A percentile compares a stretch with the other conserved stretches of the same genome.
Conservation (phyloP, 2,113 vertebrate genomes). For the Pyrgilauda ruficollis region DNA sequence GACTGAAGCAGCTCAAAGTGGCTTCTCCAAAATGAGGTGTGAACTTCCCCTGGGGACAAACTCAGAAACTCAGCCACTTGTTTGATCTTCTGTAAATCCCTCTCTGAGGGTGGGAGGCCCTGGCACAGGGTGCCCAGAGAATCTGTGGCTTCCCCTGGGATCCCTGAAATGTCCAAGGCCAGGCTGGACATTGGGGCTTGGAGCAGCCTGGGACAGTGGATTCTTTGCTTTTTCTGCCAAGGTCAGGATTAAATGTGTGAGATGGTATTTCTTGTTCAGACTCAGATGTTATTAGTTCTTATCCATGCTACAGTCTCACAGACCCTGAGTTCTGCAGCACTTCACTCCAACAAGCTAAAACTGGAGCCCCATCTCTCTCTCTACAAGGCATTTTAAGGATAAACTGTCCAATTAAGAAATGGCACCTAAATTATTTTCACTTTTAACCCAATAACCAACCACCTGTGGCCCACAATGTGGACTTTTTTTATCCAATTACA, state of each 20-base stretch:
- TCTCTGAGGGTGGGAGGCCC: accelerated
- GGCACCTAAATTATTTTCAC: background rate
- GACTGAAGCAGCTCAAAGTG: background rate
- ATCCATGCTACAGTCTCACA: background rate
- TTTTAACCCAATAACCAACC: background rate
- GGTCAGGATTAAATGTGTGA: background rate
- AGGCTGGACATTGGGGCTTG: accelerated
- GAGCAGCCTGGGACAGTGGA: background rate
- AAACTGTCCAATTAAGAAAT: background rate
- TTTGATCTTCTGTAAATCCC: background rate
- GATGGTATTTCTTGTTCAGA: background rate
- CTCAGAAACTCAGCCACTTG: background rate
- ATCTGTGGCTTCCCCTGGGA: background rate
- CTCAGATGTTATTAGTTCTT: background rate
- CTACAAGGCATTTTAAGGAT: background rate
- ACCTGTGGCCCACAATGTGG: background rate
- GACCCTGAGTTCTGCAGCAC: background rate
- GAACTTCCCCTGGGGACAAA: background rate
- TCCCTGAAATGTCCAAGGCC: background rate
- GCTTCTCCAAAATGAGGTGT: background rate
- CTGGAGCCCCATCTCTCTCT: background rate
- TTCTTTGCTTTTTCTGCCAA: background rate
- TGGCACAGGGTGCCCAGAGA: background rate
- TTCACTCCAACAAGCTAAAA: background rate
- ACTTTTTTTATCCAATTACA: background rate